phyloP scores from a whole-genome alignment of 2,797 vertebrate genomes.

The Spea hammondii region DNA sequence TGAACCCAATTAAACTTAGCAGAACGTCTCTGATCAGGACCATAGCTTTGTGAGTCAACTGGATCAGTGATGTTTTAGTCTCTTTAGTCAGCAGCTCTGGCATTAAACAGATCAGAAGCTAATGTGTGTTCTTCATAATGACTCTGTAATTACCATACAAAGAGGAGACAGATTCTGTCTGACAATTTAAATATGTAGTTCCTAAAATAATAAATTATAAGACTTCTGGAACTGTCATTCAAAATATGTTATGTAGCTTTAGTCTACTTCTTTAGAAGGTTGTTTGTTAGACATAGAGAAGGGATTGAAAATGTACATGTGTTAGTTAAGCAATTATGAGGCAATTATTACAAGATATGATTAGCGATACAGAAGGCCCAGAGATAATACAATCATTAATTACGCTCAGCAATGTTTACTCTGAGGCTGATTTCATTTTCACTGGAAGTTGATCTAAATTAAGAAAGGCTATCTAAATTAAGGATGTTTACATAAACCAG shows the following conservation, averaged over 20 bases:
- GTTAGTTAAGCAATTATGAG: conserved; percentile 48
- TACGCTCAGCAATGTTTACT: conserved; percentile 45
- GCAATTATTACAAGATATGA: conserved; percentile 51
- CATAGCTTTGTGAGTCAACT: background rate
- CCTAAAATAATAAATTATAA: background rate
- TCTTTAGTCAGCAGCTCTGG: background rate
- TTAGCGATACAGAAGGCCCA: conserved; percentile 46
- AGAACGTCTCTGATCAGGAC: no score
- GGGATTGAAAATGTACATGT: conserved; percentile 43
- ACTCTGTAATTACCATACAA: background rate
- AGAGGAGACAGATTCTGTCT: background rate
- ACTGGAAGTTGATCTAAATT: conserved; percentile 39
- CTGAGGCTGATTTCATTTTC: conserved; percentile 47
- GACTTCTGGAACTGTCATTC: background rate
- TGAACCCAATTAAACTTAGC: no score
- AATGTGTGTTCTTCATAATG: background rate
- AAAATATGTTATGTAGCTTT: background rate
- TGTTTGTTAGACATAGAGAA: conserved; percentile 35
- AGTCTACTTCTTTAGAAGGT: conserved; percentile 32
- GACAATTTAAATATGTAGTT: background rate
- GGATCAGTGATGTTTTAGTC: background rate
- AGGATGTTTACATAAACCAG: conserved; percentile 41
- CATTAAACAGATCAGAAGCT: background rate
- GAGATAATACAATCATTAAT: conserved; percentile 49
- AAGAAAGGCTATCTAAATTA: conserved; percentile 39